A percentile compares a stretch with the other conserved stretches of the same genome.
Conservation (phyloP, 2,888 invertebrate genomes). For the Antheraea assamensis region DNA sequence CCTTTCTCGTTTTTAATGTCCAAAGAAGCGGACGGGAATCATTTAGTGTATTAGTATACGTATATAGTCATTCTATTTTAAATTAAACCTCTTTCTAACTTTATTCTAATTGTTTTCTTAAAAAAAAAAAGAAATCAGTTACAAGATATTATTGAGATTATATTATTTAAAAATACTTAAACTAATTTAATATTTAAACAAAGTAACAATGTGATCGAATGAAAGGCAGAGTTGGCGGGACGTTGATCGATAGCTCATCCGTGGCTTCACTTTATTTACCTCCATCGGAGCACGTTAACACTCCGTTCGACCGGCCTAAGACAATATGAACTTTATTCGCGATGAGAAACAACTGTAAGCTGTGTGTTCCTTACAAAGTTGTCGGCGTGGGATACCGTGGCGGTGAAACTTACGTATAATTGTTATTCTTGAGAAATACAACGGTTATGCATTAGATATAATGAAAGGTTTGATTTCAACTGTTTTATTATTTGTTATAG, state of each 20-base stretch:
- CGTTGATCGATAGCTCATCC: constrained; percentile 12
- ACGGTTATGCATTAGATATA: neutral
- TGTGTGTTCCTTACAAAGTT: neutral
- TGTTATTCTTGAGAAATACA: neutral
- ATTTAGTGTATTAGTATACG: too few species aligned
- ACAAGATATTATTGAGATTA: too few species aligned
- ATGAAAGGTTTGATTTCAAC: neutral
- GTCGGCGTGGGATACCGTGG: neutral
- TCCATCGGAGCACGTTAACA: neutral
- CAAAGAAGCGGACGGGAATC: too few species aligned
- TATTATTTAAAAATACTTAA: neutral
- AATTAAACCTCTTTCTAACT: too few species aligned
- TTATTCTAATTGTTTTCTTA: too few species aligned
- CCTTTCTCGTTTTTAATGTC: too few species aligned
- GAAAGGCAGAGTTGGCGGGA: neutral
- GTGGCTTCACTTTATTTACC: constrained; percentile 3
- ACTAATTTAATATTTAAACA: neutral
- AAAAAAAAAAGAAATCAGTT: too few species aligned
- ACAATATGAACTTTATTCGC: constrained; percentile 3
- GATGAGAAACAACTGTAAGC: neutral
- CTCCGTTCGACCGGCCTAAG: neutral
- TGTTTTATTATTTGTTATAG: neutral
- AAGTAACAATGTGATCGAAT: constrained; percentile 8
- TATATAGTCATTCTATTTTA: too few species aligned
- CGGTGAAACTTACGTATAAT: constrained; percentile 5